Evolutionary conservation across 2,888 invertebrate genomes (phyloP), one percentile per base, ranked within the genome.

Genomic region (Agrotis exclamationis): DNA sequence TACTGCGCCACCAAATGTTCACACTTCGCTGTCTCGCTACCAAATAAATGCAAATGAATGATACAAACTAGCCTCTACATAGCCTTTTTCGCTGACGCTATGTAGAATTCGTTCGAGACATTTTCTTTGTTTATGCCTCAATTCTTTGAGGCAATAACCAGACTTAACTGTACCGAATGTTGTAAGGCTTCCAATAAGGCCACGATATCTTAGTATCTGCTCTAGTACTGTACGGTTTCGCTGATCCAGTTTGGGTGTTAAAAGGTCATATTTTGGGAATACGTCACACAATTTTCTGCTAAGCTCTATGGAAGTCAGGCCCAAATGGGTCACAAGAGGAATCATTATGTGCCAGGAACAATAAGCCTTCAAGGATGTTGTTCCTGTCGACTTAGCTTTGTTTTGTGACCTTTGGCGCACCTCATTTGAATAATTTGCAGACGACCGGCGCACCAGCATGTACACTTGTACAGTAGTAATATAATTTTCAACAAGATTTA

Each of bases 341-440:
- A 88, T 92, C 88, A 90, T 92, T 92, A 92, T 84, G 88, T 89
- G 81, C 87, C 89, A 85, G 82, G 88, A 88, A 92, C 91, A 92
- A 92, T 92, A 88, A 87, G 82, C 85, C 83, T 86, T 82, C 79
- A 65, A 76, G 89, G 87, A 85, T 83, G 82, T 80, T 83, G 82
- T 83, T 81, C 75, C 75, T 78, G 77, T 62, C 77, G 79, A 81
- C 82, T 75, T 77, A 57, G 71, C 64, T 63, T 73, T 81, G 69
- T 44, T 63, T 74, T 82, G 66, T 45, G 84, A 88, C 87, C 88
- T 86, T 86, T 86, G 78, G 80, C 84, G 74, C 64, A 71, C 68
- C 86, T 83, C 82, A 83, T 89, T 88, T 88, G 76, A 82, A 87
- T 87, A 85, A 83, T 82, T 83, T 81, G 70, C 45, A 54, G 47